phyloP scores from a whole-genome alignment of 2,113 vertebrate species.

The Coregonus clupeaformis region DNA sequence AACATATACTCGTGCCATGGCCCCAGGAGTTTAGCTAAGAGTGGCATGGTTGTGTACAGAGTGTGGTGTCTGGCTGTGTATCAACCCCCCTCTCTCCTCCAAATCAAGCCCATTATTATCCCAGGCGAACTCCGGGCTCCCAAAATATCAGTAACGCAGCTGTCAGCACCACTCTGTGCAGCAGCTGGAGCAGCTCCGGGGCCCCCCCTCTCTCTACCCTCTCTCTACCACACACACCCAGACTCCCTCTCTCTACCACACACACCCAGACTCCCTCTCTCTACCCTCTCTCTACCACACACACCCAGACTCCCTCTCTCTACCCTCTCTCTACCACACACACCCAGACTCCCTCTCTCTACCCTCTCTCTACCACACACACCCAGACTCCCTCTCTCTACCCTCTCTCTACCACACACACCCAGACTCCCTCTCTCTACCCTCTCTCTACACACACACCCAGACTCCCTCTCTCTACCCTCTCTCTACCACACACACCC shows the following conservation, averaged over 20 bases:
- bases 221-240: too few species aligned
- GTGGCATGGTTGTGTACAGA: constrained; percentile 46
- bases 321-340: neutral
- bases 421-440: neutral
- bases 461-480: constrained; percentile 35
- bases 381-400: too few species aligned
- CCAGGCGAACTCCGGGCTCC: constrained; percentile 50
- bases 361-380: neutral
- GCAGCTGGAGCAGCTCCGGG: constrained; percentile 55
- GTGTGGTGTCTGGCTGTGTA: constrained; percentile 50
- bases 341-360: too few species aligned
- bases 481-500: neutral
- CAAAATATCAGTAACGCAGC: constrained; percentile 65
- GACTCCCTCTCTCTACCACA: constrained; percentile 2
- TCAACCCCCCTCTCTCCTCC: constrained; percentile 48
- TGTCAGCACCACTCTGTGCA: constrained; percentile 59
- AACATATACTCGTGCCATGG: constrained; percentile 17
- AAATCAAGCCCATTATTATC: constrained; percentile 68
- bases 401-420: too few species aligned
- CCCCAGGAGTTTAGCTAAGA: constrained; percentile 34
- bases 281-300: too few species aligned
- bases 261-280: too few species aligned
- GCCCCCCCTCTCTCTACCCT: constrained; percentile 31
- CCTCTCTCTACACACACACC: constrained; percentile 6
- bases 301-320: neutral